A percentile compares a stretch with the other conserved stretches of the same genome.
Conservation (phyloP, 64 coral and sea anemone species). For the Pocillopora damicornis region DNA sequence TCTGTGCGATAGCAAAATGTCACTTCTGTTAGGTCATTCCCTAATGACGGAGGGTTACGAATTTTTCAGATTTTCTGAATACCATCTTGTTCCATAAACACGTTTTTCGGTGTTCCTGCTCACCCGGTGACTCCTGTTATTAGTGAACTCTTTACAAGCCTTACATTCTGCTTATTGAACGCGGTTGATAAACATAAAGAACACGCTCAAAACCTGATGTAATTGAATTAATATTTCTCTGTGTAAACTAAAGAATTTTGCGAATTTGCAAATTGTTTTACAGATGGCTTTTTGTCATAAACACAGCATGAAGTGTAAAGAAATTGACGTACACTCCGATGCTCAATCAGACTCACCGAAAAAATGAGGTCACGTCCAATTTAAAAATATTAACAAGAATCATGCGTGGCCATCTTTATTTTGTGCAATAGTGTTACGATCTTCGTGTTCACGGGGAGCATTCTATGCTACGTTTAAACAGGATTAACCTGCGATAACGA, state of each 20-base stretch:
- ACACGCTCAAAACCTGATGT: not conserved
- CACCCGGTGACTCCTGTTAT: not conserved
- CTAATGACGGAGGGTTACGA: not conserved
- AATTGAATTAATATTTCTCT: not conserved
- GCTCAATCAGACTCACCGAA: not conserved
- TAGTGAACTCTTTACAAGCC: no score
- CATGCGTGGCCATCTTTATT: not conserved
- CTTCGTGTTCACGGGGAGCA: not conserved
- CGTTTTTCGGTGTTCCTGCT: not conserved
- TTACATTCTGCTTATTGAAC: no score
- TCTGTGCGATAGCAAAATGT: not conserved
- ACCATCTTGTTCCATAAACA: not conserved
- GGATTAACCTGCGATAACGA: not conserved
- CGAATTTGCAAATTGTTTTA: conserved; percentile 1
- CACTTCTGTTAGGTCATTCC: not conserved
- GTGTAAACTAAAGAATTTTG: not conserved
- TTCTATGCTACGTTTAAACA: not conserved
- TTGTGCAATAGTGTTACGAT: not conserved
- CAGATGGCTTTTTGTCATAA: not conserved
- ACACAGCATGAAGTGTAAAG: conserved; percentile 5
- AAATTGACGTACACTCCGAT: not conserved
- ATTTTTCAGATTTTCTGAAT: conserved; percentile 21
- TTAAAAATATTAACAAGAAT: no score
- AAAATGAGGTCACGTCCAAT: not conserved
- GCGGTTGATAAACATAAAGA: not conserved